Base-by-base conservation (phyloP, 2,888 invertebrate species). In the Tuberolachnus salignus region DNA sequence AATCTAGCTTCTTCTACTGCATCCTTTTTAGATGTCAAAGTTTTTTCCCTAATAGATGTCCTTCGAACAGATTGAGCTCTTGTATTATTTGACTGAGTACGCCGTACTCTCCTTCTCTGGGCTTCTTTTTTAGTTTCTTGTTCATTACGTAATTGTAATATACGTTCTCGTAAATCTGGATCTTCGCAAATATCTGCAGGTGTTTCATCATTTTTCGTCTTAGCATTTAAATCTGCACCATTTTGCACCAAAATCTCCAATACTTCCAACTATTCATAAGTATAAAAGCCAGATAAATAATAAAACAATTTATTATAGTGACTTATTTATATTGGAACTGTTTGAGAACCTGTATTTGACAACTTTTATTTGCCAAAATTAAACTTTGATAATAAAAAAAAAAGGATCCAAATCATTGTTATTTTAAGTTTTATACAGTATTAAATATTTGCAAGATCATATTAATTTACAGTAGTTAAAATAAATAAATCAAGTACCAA, bases 151-250 rank as follows among this genome's bases (percentile, higher is more conserved):
- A 98, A 87, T 83, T 96, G 93, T 82, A 93, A 87, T 82, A 98
- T 95, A 82, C 96, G 90, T 83, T 93, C 94, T 82, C 95, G 92
- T 84, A 98, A 90, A 86, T 97, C 97, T 0, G 93, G 92, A 87
- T 98, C 97, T 86, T 98, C 97, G 85, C 97, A 97, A 83, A 98
- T 96, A 86, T 97, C 97, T 86, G 96, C 94, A 49, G 98, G 97
- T 80, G 97, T 97, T 88, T 99, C 98, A 82, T 97, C 97, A 85
- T 94, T 95, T 85, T 94, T 95, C 84, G 98, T 98, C 85, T 94
- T 93, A 49, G 97, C 96, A 87, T 97, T 96, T 84, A 99, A 90
- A 88, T 98, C 97, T 81, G 98, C 98, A 82, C 98, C 98, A 85
- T 94, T 93, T 87, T 97, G 95, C 81, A 97, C 97, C 84, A 99